Base-by-base conservation (phyloP, 2,797 vertebrate genomes). In the Hozukius guyotensis region DNA sequence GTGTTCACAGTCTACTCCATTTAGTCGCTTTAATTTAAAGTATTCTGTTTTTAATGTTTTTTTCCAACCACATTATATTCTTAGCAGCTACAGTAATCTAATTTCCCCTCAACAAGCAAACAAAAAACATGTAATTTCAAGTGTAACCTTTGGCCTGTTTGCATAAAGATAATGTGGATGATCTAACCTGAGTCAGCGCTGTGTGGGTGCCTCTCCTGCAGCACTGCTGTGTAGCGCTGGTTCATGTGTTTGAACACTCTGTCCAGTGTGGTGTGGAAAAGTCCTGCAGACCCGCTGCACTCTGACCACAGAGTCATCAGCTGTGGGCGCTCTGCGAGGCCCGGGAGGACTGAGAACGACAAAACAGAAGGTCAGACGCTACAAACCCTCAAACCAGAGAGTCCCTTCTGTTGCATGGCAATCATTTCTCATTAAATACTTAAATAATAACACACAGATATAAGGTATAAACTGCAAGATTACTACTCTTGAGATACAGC, bases 231-330 rank as follows among this genome's bases (percentile, higher is more conserved):
- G 90, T 97, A 98, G 86, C 86, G 90, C 89, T 94, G 90, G 52
- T 97, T 96, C 89, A 99, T 90, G 94, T 97, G 97, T 77, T 95
- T 96, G 63, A 97, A 92, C 89, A 98, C 95, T 63, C 94, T 91
- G 91, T 97, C 97, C 20, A 97, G 96, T 0, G 97, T 97, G 38
- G 97, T 97, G 92, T 99, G 97, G 94, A 98, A 99, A 55, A 97
- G 92, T 2, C 96, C 96, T 1, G 84, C 86, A 1, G 97, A 95
- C 24, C 96, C 95, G 32, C 97, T 97, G 90, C 97, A 99, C 87
- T 97, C 97, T 16, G 96, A 96, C 99, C 99, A 99, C 92, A 99
- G 96, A 18, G 96, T 95, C 92, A 98, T 95, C 85, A 99, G 88
- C 0, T 94, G 91, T 0, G 95, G 95, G 75, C 96, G 96, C 88